Evolutionary conservation across 2,888 invertebrate genomes (phyloP).

Genomic region (Colostygia pectinataria): DNA sequence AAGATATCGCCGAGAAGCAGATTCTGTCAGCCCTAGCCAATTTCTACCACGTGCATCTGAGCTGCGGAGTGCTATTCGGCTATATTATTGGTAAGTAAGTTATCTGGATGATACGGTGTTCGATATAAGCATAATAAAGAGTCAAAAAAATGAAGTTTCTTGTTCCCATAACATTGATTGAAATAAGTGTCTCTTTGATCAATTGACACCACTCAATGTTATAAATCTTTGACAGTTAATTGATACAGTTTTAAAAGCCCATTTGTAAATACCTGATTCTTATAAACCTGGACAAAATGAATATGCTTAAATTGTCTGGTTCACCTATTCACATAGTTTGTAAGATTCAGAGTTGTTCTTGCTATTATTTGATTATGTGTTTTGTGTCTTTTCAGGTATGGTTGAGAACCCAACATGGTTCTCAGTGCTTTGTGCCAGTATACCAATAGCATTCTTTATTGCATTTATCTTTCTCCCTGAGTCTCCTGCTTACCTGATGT

Average conservation of each 20-base stretch:
- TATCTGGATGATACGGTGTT: not conserved
- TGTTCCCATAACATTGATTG: not conserved
- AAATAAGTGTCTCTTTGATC: too few species aligned
- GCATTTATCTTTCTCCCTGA: conserved; percentile 87
- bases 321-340: too few species aligned
- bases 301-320: too few species aligned
- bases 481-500: conserved; percentile 85
- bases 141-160: not conserved
- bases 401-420: conserved; percentile 66
- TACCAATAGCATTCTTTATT: conserved; percentile 72
- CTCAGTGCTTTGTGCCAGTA: conserved; percentile 65
- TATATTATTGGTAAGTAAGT: conserved; percentile 80
- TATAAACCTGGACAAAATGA: too few species aligned
- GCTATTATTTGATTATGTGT: too few species aligned
- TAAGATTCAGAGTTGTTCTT: too few species aligned
- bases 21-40: conserved; percentile 86
- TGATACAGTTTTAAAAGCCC: not conserved
- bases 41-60: conserved; percentile 86
- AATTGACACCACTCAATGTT: too few species aligned
- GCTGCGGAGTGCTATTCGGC: conserved; percentile 85
- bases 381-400: conserved; percentile 59
- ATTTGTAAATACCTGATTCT: too few species aligned
- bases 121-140: too few species aligned
- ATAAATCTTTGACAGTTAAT: too few species aligned
- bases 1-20: conserved; percentile 85